A percentile compares a stretch with the other conserved stretches of the same genome.
phyloP scores from a whole-genome alignment of 2,888 invertebrate genomes.

The Biston stratarius region DNA sequence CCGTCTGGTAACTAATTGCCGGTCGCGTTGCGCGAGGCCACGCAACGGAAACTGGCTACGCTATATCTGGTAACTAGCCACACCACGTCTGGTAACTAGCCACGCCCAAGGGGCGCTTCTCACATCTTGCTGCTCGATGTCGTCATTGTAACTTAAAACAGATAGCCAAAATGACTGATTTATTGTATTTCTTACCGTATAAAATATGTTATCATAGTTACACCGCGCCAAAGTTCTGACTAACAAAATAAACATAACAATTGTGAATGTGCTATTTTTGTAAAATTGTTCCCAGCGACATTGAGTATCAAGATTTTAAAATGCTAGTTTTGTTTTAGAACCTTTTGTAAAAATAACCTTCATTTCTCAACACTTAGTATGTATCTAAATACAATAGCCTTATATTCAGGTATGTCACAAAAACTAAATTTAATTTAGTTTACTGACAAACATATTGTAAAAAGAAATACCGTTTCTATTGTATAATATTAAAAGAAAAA shows the following conservation, averaged over 20 bases:
- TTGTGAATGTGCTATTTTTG: too few species aligned
- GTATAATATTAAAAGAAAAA: neutral
- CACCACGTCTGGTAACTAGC: neutral
- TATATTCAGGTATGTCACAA: neutral
- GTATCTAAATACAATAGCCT: too few species aligned
- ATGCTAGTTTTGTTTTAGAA: neutral
- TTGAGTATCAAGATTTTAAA: constrained; percentile 7
- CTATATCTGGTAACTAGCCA: neutral
- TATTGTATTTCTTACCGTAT: too few species aligned
- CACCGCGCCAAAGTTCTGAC: too few species aligned
- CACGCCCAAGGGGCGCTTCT: neutral
- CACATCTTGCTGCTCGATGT: neutral
- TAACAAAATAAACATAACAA: too few species aligned
- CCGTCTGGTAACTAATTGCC: too few species aligned
- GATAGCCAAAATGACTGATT: too few species aligned
- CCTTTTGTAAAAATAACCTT: neutral
- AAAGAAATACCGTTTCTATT: neutral
- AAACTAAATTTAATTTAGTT: constrained; percentile 5
- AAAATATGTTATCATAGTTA: too few species aligned
- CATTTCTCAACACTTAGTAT: too few species aligned
- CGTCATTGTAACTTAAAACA: too few species aligned
- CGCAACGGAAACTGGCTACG: constrained; percentile 4
- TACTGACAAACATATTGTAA: neutral
- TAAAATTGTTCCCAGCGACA: neutral
- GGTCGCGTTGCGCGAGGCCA: neutral